Evolutionary conservation across 2,797 vertebrate genomes (phyloP).

Genomic region (Clamator glandarius): DNA sequence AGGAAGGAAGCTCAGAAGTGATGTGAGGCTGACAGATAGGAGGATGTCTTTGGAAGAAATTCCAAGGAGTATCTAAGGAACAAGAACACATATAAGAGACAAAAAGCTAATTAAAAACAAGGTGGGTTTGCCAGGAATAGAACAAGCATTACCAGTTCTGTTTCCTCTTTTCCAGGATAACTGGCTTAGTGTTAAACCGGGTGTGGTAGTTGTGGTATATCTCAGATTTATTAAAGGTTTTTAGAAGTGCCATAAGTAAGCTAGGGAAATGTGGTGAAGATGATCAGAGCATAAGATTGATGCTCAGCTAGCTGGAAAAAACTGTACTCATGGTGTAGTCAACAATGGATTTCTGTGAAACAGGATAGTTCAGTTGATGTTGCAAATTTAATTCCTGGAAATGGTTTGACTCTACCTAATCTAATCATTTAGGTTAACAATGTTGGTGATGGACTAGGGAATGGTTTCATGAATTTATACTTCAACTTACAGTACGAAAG

Average conservation of each 20-base stretch:
- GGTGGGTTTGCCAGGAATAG: constrained; percentile 3
- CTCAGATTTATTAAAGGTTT: background rate
- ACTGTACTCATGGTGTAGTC: background rate
- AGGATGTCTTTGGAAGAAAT: background rate
- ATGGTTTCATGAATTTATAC: background rate
- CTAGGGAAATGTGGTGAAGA: background rate
- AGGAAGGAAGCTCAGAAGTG: background rate
- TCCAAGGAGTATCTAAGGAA: constrained; percentile 10
- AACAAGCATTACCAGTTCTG: background rate
- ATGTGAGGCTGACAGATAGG: background rate
- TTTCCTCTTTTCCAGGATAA: constrained; percentile 26
- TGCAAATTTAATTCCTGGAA: background rate
- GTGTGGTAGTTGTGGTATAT: background rate
- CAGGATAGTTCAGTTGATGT: background rate
- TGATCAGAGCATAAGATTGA: background rate
- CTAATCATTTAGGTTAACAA: background rate
- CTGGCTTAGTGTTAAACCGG: background rate
- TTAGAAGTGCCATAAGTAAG: background rate
- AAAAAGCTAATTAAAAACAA: constrained; percentile 23
- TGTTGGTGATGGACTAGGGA: background rate
- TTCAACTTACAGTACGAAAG: background rate
- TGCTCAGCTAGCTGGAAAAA: background rate
- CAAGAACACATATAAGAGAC: background rate
- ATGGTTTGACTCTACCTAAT: background rate
- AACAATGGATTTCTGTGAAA: background rate